A percentile compares a stretch with the other conserved stretches of the same genome.
These are phyloP conservation scores for Vipera latastei DNA, from an alignment of 2,797 vertebrate genomes.

Conservation along the genomic window DNA sequence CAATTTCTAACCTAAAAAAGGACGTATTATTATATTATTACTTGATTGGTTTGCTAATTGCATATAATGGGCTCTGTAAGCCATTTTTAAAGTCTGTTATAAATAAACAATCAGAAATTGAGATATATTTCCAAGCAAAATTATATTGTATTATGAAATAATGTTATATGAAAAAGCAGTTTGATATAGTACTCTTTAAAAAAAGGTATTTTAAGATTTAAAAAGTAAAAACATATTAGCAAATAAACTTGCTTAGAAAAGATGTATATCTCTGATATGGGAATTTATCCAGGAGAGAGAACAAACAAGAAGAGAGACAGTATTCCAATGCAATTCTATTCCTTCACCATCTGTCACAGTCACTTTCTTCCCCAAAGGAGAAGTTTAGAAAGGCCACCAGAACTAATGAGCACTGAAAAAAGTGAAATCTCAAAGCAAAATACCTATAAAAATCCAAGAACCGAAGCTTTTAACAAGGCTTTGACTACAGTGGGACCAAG, in stretches of 20 bases:
- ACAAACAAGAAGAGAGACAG: constrained; percentile 32
- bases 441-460: constrained; percentile 66
- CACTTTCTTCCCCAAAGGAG: constrained; percentile 66
- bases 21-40: neutral
- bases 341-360: constrained; percentile 74
- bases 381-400: constrained; percentile 67
- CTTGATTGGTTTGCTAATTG: neutral
- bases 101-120: neutral
- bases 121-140: neutral
- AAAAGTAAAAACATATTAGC: constrained; percentile 30
- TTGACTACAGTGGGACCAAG: constrained; percentile 57
- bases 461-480: constrained; percentile 58
- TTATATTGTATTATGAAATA: neutral
- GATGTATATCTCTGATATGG: constrained; percentile 67
- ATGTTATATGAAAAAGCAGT: constrained; percentile 20
- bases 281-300: constrained; percentile 38
- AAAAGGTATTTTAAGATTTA: constrained; percentile 2
- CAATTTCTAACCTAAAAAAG: neutral
- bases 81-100: neutral
- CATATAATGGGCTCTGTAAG: neutral
- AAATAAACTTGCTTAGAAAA: constrained; percentile 59
- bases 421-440: constrained; percentile 61
- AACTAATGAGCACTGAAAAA: constrained; percentile 67
- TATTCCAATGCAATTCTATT: constrained; percentile 61
- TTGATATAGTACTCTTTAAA: constrained; percentile 2